Percentiles rank a stretch among this genome's conserved stretches.
These are phyloP conservation scores for Stenopsyche tienmushanensis DNA, from an alignment of 1,140 invertebrate species.

Conservation along the genomic window DNA sequence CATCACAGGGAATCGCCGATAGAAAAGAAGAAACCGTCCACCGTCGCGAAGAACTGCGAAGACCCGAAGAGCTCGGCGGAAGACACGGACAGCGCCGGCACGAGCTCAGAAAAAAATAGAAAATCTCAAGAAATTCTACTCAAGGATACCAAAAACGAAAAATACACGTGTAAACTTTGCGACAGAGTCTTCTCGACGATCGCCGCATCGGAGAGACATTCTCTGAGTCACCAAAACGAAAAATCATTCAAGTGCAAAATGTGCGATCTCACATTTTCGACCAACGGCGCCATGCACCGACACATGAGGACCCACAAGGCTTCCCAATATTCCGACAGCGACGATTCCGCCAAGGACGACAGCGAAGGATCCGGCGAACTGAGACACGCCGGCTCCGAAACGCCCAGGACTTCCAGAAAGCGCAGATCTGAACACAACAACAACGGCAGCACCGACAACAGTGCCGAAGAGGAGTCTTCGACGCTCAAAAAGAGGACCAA, in stretches of 20 bases:
- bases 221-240: constrained; percentile 66
- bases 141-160: constrained; percentile 6
- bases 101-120: neutral
- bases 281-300: constrained; percentile 86
- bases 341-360: constrained; percentile 46
- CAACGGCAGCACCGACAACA: constrained; percentile 46
- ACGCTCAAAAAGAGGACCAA: constrained; percentile 52
- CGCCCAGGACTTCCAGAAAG: constrained; percentile 39
- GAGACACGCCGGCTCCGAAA: constrained; percentile 17
- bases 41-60: neutral
- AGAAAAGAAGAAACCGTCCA: neutral
- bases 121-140: neutral
- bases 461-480: constrained; percentile 52
- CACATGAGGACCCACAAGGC: constrained; percentile 73
- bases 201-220: constrained; percentile 63
- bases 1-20: no score
- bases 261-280: constrained; percentile 81
- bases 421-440: constrained; percentile 50
- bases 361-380: no score
- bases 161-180: constrained; percentile 19
- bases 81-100: neutral
- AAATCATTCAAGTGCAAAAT: constrained; percentile 76
- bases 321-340: constrained; percentile 51
- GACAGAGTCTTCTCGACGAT: constrained; percentile 17
- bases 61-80: neutral